Base-by-base conservation (phyloP, 2,888 invertebrate species). In the Diploptera punctata region DNA sequence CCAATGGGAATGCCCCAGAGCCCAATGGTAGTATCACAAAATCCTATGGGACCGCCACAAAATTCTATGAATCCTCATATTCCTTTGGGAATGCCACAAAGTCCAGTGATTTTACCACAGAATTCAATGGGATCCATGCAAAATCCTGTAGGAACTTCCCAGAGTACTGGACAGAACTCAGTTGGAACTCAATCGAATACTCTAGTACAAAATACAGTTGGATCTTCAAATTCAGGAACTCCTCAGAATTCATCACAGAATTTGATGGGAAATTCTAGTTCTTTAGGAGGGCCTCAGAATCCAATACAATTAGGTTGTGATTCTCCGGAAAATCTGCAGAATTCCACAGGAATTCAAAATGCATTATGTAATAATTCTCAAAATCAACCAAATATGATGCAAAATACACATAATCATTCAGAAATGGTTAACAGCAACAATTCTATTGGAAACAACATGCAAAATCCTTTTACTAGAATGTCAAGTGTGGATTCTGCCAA, bases 51-150 rank as follows among this genome's bases (percentile, higher is more conserved):
- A 52, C 7, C 33, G 16, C 43, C 33, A 16, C 54, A 72, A 2
- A 67, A 21, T 62, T 31, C 70, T 21, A 61, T 62, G 33, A 54
- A 21, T 16, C 44, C 38, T 19, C 70, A 70, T 21, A 43, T 16
- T 24, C 49, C 61, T 29, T 57, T 72, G 19, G 70, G 49, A 7
- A 38, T 21, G 5, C 49, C 47, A 49, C 67, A 65, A 21, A 62
- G 18, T 19, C 21, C 31, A 13, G 49, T 43, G 60, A 19, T 21
- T 38, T 16, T 18, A 18, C 21, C 54, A 69, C 60, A 62, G 21
- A 31, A 24, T 49, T 19, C 44, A 26, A 61, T 44, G 13, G 43
- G 57, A 31, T 52, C 10, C 2, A 38, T 21, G 21, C 69, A 69
- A 9, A 69, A 69, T 19, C 21, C 24, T 10, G n/a, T 57, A 18